Evolutionary conservation across 2,888 invertebrate species (phyloP), one percentile per base, ranked within the genome.

Genomic region (Cremastobaeus sp.): DNA sequence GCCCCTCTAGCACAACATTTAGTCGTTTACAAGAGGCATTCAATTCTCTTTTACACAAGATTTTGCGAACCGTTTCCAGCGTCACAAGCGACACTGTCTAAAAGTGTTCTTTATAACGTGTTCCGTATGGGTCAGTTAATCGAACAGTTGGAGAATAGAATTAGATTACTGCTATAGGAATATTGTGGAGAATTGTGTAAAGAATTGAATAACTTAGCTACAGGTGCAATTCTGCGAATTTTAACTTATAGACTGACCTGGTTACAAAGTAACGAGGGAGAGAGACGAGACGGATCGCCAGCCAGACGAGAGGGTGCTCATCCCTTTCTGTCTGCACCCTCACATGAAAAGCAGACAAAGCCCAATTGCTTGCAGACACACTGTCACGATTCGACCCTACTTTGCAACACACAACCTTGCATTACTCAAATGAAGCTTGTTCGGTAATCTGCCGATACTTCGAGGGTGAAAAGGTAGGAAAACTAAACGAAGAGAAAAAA

Each of bases 301-400:
- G 54, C 48, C 84, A 78, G 76, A 73, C 77, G 76, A 78, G 81
- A 81, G 83, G 82, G 79, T 77, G 79, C 82, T 83, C 83, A 81
- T 84, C 85, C 84, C 79, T 83, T 84, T 80, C 83, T 82, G 85
- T 85, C 84, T 85, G 82, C 85, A 83, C 84, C 76, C 81, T 79
- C 82, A 82, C 84, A 81, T 77, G 62, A 76, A 81, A 78, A 75
- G 78, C 65, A 59, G 55, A 68, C 76, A 72, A 72, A 78, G 74
- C 71, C 76, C 78, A 74, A 77, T 74, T 78, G 79, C 77, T 80
- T 77, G 76, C 79, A 81, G 79, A 71, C 74, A 80, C 78, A 62
- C 78, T 76, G 75, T 66, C 78, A 74, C 69, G 64, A 65, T 69
- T 76, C 79, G 74, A 79, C 79, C 78, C 77, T 75, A 77, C 71